phyloP scores from a whole-genome alignment of 2,797 vertebrate species.

The Coregonus sp. region DNA sequence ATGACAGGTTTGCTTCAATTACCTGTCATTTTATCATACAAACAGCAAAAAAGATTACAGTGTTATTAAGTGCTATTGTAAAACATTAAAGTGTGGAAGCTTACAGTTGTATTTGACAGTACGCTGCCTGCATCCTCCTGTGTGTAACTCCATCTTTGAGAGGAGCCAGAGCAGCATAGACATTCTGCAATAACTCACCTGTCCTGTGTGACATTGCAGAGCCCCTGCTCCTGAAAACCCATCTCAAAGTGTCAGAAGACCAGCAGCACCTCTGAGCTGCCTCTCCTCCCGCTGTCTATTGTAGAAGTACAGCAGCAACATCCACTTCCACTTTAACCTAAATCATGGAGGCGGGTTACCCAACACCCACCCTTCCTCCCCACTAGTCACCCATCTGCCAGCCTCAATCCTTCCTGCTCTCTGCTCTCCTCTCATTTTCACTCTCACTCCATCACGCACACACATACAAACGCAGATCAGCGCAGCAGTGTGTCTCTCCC shows the following conservation, averaged over 20 bases:
- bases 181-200: neutral
- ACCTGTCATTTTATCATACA: neutral
- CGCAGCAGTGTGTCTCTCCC: neutral
- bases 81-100: neutral
- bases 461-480: neutral
- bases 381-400: slow-evolving; percentile 14
- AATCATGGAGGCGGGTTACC: slow-evolving; percentile 27
- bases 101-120: no score
- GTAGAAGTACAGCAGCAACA: slow-evolving; percentile 21
- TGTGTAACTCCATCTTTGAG: no score
- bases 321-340: slow-evolving; percentile 36
- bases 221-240: neutral
- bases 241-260: neutral
- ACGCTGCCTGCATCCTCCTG: no score
- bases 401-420: neutral
- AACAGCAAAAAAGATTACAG: no score
- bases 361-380: no score
- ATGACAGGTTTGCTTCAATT: neutral
- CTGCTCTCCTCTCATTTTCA: slow-evolving; percentile 11
- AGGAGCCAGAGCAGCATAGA: no score
- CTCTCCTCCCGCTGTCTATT: neutral
- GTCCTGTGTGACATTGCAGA: neutral
- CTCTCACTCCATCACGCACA: neutral
- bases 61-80: neutral
- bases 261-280: neutral